These are phyloP conservation scores for Tortrix viridana DNA, from an alignment of 2,888 invertebrate genomes.

Conservation along the genomic window DNA sequence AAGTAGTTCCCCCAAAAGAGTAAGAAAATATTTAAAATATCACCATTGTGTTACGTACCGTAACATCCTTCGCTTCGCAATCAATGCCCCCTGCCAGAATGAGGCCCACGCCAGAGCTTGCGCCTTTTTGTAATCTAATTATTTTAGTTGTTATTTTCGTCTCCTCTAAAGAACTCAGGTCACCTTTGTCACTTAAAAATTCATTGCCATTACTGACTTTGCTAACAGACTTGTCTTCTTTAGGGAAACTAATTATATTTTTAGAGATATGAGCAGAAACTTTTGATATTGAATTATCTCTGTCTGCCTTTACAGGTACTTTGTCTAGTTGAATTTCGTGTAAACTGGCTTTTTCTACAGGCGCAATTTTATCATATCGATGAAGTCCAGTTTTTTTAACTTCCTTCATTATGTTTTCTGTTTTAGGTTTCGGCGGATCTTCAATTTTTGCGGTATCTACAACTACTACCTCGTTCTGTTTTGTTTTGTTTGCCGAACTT, in stretches of 20 bases:
- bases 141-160: constrained; percentile 57
- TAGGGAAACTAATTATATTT: constrained; percentile 6
- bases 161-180: constrained; percentile 49
- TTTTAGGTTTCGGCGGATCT: constrained; percentile 63
- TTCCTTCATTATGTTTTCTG: constrained; percentile 70
- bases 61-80: constrained; percentile 96
- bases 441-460: constrained; percentile 63
- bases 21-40: background rate
- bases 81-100: constrained; percentile 95
- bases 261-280: constrained; percentile 22
- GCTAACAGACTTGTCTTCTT: constrained; percentile 38
- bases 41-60: constrained; percentile 82
- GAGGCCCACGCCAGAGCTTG: constrained; percentile 90
- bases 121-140: constrained; percentile 68
- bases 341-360: constrained; percentile 50
- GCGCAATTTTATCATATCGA: constrained; percentile 48
- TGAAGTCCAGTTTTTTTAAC: constrained; percentile 67
- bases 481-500: constrained; percentile 69
- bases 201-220: constrained; percentile 46
- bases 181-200: constrained; percentile 48
- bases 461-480: constrained; percentile 63
- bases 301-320: constrained; percentile 38
- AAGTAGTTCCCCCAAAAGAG: background rate
- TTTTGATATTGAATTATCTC: constrained; percentile 41
- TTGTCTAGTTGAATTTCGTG: constrained; percentile 44